These are phyloP conservation scores for Bactericera cockerelli DNA, from an alignment of 1,140 invertebrate genomes.

Conservation along the genomic window DNA sequence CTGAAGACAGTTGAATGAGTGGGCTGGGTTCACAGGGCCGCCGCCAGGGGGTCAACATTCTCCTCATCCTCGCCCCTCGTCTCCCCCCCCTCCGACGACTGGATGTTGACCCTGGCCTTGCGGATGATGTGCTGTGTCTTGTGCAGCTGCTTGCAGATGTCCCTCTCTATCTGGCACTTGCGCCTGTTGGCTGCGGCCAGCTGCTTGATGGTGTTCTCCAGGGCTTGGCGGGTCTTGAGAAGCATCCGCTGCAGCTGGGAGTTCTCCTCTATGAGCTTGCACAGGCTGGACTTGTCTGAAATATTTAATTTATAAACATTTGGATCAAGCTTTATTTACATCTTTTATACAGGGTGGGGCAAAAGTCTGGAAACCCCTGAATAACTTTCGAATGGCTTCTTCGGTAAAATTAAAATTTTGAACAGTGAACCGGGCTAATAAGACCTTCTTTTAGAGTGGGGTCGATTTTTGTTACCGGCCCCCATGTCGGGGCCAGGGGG, in stretches of 20 bases:
- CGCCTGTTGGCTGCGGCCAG: conserved; percentile 38
- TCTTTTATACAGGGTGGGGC: no score
- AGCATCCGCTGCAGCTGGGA: conserved; percentile 36
- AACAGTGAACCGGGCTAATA: no score
- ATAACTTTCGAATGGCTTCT: no score
- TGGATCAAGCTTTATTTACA: no score
- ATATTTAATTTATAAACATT: no score
- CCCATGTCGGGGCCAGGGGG: no score
- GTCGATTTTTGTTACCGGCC: no score
- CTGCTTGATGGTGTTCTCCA: conserved; percentile 41
- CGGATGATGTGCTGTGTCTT: conserved; percentile 44
- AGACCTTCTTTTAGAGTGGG: no score
- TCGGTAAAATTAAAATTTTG: no score
- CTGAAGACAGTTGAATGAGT: no score
- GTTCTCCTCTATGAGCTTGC: conserved; percentile 48
- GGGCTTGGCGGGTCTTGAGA: conserved; percentile 34
- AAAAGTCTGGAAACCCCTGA: no score
- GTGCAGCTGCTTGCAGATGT: conserved; percentile 43
- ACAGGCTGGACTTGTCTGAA: conserved; percentile 35
- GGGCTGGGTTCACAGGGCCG: no score
- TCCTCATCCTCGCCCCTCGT: neutral
- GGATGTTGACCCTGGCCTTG: conserved; percentile 35
- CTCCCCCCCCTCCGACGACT: neutral
- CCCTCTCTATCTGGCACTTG: conserved; percentile 39
- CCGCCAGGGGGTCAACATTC: neutral